Evolutionary conservation across 2,888 invertebrate genomes (phyloP).

Genomic region (Phyllotreta striolata): DNA sequence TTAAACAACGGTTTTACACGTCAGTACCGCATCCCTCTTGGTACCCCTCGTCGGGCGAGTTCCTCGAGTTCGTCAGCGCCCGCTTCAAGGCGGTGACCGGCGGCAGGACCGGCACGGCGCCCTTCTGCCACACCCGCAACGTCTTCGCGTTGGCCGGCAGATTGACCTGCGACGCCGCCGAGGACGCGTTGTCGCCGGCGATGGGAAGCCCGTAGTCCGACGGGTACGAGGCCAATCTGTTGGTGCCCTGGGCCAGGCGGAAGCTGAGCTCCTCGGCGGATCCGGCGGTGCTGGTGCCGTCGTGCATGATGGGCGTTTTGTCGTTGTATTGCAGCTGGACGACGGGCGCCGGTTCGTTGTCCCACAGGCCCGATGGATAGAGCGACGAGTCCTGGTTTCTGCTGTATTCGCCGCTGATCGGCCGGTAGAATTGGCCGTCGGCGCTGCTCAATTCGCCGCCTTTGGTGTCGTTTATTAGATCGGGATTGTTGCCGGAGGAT

Average conservation of each 20-base stretch:
- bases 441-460: slow-evolving; percentile 61
- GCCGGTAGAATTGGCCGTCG: slow-evolving; percentile 61
- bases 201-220: slow-evolving; percentile 82
- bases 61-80: slow-evolving; percentile 81
- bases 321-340: slow-evolving; percentile 72
- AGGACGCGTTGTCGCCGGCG: slow-evolving; percentile 61
- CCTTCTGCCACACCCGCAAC: slow-evolving; percentile 86
- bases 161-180: slow-evolving; percentile 59
- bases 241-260: slow-evolving; percentile 61
- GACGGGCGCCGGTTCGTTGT: slow-evolving; percentile 65
- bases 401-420: slow-evolving; percentile 81
- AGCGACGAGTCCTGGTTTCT: slow-evolving; percentile 78
- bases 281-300: slow-evolving; percentile 67
- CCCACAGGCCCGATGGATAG: slow-evolving; percentile 84
- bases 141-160: slow-evolving; percentile 75
- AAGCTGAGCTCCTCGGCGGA: slow-evolving; percentile 73
- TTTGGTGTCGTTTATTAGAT: slow-evolving; percentile 84
- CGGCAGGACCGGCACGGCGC: slow-evolving; percentile 82
- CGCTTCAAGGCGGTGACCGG: slow-evolving; percentile 87
- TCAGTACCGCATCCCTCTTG: slow-evolving; percentile 94
- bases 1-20: slow-evolving; percentile 68
- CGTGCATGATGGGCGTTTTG: slow-evolving; percentile 77
- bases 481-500: slow-evolving; percentile 81
- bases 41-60: slow-evolving; percentile 90
- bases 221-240: slow-evolving; percentile 68